A percentile compares a stretch with the other conserved stretches of the same genome.
These are phyloP conservation scores for Chydorus sphaericus DNA, from an alignment of 2,888 invertebrate genomes.

Conservation along the genomic window DNA sequence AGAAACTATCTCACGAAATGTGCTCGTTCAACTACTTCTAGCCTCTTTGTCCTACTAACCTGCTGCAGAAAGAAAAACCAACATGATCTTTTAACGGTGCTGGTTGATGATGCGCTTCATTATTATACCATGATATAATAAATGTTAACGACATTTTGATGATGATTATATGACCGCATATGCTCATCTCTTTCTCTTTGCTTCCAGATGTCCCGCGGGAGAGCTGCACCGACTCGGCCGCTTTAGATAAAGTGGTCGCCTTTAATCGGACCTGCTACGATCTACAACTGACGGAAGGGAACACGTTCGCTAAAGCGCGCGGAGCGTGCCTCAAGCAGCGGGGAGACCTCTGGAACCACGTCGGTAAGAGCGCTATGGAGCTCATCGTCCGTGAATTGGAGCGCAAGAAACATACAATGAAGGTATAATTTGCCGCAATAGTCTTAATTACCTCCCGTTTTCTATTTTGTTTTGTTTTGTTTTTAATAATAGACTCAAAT, in stretches of 20 bases:
- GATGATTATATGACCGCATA: background rate
- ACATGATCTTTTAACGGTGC: too few species aligned
- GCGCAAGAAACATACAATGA: conserved; percentile 20
- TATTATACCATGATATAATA: too few species aligned
- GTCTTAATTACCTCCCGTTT: background rate
- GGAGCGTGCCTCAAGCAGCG: conserved; percentile 46
- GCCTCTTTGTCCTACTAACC: too few species aligned
- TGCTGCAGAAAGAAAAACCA: too few species aligned
- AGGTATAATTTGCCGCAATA: background rate
- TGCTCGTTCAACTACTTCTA: too few species aligned
- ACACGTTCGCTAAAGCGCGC: conserved; percentile 66
- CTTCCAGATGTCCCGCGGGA: conserved; percentile 12
- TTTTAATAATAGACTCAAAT: conserved; percentile 47
- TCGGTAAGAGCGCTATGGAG: conserved; percentile 19
- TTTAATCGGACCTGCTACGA: conserved; percentile 80
- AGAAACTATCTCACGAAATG: too few species aligned
- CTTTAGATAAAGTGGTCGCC: conserved; percentile 51
- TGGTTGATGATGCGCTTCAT: too few species aligned
- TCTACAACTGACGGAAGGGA: conserved; percentile 65
- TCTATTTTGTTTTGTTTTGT: background rate
- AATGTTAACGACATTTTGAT: background rate
- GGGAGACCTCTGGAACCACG: conserved; percentile 24
- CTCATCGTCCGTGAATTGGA: conserved; percentile 21
- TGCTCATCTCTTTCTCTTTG: background rate
- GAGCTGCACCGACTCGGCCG: conserved; percentile 10